Base-by-base conservation (phyloP, 2,797 vertebrate genomes). In the Pseudopleuronectes americanus region DNA sequence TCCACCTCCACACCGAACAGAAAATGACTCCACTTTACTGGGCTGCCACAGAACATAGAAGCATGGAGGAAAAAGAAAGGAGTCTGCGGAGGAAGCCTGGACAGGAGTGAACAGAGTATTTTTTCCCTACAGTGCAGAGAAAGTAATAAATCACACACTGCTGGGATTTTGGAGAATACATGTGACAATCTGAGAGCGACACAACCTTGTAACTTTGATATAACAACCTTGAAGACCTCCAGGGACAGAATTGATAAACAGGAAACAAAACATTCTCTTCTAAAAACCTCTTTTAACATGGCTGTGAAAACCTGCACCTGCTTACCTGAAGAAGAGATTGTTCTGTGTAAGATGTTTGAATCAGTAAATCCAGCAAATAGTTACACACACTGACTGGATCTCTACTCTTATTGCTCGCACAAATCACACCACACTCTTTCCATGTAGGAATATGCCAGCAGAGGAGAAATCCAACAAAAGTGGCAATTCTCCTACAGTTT, bases 21-120 rank as follows among this genome's bases (percentile, higher is more conserved):
- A 66, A 76, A 71, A 76, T 16, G 13, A 81, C 43, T 24, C 55
- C 19, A 67, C 41, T 61, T 71, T 41, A 66, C 51, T 10, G 23
- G 51, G 51, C 57, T 28, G 41, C 41, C 12, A 47, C 55, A 74
- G 47, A 67, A 31, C 24, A n/a, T 45, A 3, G 8, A 61, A 63
- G 60, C 21, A 64, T 26, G 54, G 22, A 62, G 67, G 56, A 58
- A 53, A 57, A 51, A 31, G 14, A 69, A 57, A 23, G 41, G 49
- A 3, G 10, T 24, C 31, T 16, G 26, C 43, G 17, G 21, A 59
- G 36, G 58, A 16, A 65, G n/a, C 8, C n/a, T 23, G 53, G 41
- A 63, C 24, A 65, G 24, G 43, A 41, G 41, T 16, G 38, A 57
- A n/a, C n/a, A 65, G 28, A 49, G 17, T 56, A 23, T 38, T 24